phyloP scores from a whole-genome alignment of 2,113 vertebrate species.

The Pterocles gutturalis region DNA sequence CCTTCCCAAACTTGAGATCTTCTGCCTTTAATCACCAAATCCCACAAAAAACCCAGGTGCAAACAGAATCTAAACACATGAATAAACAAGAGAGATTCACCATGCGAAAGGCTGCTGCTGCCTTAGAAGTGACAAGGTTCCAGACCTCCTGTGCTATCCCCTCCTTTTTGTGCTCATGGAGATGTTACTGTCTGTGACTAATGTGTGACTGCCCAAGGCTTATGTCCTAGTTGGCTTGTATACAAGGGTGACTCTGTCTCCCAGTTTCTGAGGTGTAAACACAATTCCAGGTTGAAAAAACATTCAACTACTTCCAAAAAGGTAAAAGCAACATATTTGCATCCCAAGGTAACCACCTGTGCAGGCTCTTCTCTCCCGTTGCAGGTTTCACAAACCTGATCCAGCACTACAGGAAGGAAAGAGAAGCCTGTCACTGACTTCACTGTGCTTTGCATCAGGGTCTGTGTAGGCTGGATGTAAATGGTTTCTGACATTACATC shows the following conservation, averaged over 20 bases:
- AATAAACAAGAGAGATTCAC: neutral
- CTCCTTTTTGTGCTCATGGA: neutral
- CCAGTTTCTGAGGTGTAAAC: neutral
- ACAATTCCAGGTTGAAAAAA: neutral
- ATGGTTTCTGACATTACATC: neutral
- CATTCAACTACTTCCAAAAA: neutral
- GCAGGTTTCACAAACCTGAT: neutral
- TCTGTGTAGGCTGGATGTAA: neutral
- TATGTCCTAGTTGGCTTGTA: neutral
- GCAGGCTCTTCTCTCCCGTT: neutral
- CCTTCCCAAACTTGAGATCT: neutral
- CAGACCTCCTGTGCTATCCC: neutral
- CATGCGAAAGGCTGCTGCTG: neutral
- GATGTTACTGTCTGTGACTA: neutral
- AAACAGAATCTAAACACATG: neutral
- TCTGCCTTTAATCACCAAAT: neutral
- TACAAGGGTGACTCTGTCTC: neutral
- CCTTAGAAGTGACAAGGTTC: neutral
- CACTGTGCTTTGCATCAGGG: neutral
- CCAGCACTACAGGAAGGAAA: neutral
- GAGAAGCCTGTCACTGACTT: neutral
- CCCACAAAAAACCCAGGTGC: neutral
- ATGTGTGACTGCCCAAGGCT: neutral
- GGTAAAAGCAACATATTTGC: neutral
- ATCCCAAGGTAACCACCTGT: neutral